A percentile compares a stretch with the other conserved stretches of the same genome.
phyloP scores from a whole-genome alignment of 53 echinoderm and acorn worm genomes.

The Crossaster papposus region DNA sequence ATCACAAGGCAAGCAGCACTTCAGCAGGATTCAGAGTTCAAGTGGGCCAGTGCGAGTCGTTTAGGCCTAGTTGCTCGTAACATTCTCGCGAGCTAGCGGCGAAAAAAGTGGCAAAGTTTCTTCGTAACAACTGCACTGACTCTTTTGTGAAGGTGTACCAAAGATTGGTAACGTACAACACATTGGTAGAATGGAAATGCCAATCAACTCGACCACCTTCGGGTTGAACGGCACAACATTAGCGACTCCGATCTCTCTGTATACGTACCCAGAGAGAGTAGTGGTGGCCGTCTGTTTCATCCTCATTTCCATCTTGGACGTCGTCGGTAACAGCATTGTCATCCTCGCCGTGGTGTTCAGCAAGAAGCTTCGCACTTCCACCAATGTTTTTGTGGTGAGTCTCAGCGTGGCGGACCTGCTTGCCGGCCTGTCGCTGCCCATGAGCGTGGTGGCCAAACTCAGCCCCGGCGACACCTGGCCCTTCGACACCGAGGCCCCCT shows the following conservation, averaged over 20 bases:
- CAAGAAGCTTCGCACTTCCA: slow-evolving; percentile 61
- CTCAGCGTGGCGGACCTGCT: slow-evolving; percentile 68
- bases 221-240: neutral
- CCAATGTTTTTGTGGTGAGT: slow-evolving; percentile 77
- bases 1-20: too few species aligned
- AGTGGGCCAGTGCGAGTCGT: too few species aligned
- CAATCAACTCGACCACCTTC: neutral
- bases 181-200: neutral
- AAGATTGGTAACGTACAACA: too few species aligned
- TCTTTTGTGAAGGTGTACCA: too few species aligned
- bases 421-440: slow-evolving; percentile 40
- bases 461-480: slow-evolving; percentile 63
- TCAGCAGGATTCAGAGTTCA: too few species aligned
- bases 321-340: slow-evolving; percentile 64
- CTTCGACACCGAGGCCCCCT: slow-evolving; percentile 41
- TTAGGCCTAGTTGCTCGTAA: too few species aligned
- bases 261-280: slow-evolving; percentile 39
- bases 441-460: slow-evolving; percentile 51
- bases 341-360: slow-evolving; percentile 64
- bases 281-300: slow-evolving; percentile 20
- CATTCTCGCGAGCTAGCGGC: too few species aligned
- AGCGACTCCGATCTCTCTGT: neutral
- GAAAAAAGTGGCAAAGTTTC: too few species aligned
- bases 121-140: too few species aligned
- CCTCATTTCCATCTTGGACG: slow-evolving; percentile 53